Evolutionary conservation across 2,113 vertebrate genomes (phyloP).

Genomic region (Kobus ellipsiprymnus): DNA sequence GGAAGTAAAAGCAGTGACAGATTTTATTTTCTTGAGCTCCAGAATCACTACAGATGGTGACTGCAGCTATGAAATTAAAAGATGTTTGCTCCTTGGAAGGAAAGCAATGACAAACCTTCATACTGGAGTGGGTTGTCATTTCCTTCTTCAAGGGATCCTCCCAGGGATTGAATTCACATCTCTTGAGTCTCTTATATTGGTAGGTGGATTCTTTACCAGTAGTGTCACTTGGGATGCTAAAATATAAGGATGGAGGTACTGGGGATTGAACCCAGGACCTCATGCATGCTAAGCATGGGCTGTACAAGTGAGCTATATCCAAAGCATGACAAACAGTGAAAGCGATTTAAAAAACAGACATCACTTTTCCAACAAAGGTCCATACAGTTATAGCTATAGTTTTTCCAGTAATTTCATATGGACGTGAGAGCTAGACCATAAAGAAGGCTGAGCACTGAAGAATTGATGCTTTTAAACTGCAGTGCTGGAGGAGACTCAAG

Average conservation of each 20-base stretch:
- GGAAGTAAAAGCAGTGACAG: background rate
- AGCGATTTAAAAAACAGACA: background rate
- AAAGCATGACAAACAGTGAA: fast-evolving
- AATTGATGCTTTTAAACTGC: background rate
- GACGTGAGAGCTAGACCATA: background rate
- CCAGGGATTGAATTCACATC: background rate
- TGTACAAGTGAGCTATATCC: background rate
- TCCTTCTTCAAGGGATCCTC: background rate
- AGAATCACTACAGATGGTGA: background rate
- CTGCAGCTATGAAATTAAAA: background rate
- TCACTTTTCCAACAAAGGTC: background rate
- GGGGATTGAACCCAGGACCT: background rate
- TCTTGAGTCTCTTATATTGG: background rate
- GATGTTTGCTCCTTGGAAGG: background rate
- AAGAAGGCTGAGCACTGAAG: background rate
- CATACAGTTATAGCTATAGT: background rate
- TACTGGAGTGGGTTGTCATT: background rate
- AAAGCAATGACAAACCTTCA: background rate
- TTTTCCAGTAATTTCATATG: background rate
- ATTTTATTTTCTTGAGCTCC: background rate
- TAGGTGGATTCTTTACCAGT: background rate
- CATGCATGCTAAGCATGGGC: background rate
- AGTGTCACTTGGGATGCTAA: background rate
- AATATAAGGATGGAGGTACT: background rate
- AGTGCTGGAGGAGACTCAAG: fast-evolving